phyloP scores from a whole-genome alignment of 1,140 invertebrate genomes.

The Caenorhabditis inopinata region DNA sequence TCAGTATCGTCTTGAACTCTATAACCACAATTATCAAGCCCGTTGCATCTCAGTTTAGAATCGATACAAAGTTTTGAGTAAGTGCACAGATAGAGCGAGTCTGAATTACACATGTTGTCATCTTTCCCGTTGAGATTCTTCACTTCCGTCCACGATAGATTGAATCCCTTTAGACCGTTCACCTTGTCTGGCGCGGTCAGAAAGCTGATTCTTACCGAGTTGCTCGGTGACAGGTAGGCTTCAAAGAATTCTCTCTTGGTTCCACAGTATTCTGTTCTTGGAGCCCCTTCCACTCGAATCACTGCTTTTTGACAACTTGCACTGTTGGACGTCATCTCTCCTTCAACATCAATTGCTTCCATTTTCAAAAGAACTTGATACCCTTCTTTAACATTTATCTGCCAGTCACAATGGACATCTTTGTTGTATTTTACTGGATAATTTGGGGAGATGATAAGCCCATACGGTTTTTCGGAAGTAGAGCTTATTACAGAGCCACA shows the following conservation, averaged over 20 bases:
- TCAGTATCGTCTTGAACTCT: conserved; percentile 62
- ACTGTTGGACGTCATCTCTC: conserved; percentile 58
- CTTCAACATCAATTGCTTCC: conserved; percentile 56
- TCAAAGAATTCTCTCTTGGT: conserved; percentile 50
- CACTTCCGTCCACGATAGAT: conserved; percentile 66
- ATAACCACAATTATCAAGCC: conserved; percentile 62
- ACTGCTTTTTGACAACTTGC: conserved; percentile 61
- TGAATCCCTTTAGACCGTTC: conserved; percentile 65
- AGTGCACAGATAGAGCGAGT: conserved; percentile 58
- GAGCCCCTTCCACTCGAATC: conserved; percentile 51
- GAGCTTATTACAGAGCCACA: conserved; percentile 58
- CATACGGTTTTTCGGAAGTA: conserved; percentile 45
- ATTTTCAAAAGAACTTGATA: conserved; percentile 55
- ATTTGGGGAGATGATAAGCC: conserved; percentile 53
- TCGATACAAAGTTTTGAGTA: conserved; percentile 64
- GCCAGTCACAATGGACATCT: conserved; percentile 62
- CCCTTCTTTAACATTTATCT: conserved; percentile 56
- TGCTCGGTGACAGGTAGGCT: conserved; percentile 57
- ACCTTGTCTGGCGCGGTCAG: conserved; percentile 59
- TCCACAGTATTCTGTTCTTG: conserved; percentile 42
- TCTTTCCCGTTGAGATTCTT: conserved; percentile 57
- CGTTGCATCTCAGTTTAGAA: conserved; percentile 58
- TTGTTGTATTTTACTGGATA: conserved; percentile 63
- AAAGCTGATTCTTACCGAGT: conserved; percentile 61
- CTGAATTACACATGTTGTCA: conserved; percentile 52